Conservation (phyloP, 2,888 invertebrate genomes). For the Lutraria lutraria region DNA sequence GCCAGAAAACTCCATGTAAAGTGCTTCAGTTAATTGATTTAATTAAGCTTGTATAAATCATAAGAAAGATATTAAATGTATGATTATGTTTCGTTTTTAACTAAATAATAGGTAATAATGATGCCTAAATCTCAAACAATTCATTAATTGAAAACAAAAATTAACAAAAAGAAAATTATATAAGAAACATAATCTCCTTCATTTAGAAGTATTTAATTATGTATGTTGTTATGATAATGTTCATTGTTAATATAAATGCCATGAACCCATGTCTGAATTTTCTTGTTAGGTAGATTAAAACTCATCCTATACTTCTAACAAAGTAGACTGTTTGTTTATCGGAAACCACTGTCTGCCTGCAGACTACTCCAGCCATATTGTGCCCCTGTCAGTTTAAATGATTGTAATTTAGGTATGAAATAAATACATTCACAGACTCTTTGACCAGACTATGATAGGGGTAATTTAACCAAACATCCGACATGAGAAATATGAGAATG, state of each 20-base stretch:
- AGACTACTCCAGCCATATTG: background rate
- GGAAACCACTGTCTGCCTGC: slow-evolving; percentile 5
- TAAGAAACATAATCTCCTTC: background rate
- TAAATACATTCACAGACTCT: background rate
- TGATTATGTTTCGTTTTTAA: background rate
- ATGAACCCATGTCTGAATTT: background rate
- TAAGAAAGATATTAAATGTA: background rate
- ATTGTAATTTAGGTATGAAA: background rate
- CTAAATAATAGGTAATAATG: background rate
- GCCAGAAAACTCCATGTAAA: background rate
- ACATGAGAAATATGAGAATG: slow-evolving; percentile 8
- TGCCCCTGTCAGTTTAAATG: background rate
- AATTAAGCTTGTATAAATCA: slow-evolving; percentile 9
- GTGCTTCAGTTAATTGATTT: background rate
- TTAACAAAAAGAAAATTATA: background rate
- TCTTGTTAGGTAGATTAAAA: background rate
- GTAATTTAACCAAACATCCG: slow-evolving; percentile 5
- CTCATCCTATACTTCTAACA: slow-evolving; percentile 13
- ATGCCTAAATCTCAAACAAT: background rate
- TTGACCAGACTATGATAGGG: background rate
- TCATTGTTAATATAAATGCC: background rate
- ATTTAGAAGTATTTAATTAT: background rate
- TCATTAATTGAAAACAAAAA: background rate
- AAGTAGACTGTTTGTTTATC: background rate
- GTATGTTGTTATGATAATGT: background rate